phyloP scores from a whole-genome alignment of 2,888 invertebrate species.

The Salticus scenicus region DNA sequence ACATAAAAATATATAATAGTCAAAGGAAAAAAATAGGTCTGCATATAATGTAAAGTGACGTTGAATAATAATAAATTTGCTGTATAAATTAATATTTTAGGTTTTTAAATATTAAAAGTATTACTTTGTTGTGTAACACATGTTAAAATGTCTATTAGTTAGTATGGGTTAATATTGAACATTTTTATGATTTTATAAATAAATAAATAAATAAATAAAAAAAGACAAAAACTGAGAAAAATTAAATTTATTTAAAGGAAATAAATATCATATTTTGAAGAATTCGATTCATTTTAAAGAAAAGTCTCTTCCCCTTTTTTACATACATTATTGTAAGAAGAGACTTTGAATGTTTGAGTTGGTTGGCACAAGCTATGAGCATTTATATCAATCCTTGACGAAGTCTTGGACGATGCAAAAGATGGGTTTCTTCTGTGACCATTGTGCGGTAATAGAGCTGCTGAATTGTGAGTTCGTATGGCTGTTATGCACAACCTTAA shows the following conservation, averaged over 20 bases:
- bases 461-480: conserved; percentile 4
- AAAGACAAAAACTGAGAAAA: no score
- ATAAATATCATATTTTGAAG: background rate
- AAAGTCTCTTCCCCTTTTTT: conserved; percentile 32
- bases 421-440: background rate
- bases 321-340: background rate
- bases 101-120: no score
- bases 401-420: conserved; percentile 28
- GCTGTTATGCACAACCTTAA: background rate
- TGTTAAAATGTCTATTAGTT: no score
- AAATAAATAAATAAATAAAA: no score
- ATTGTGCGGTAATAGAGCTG: background rate
- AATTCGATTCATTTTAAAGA: background rate
- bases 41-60: no score
- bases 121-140: no score
- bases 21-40: no score
- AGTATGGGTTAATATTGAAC: no score
- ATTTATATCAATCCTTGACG: conserved; percentile 33
- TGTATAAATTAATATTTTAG: no score
- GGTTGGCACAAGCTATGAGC: conserved; percentile 13
- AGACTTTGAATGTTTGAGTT: conserved; percentile 13
- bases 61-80: no score
- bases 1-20: no score
- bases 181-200: no score
- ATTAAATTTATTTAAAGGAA: background rate